Conservation (phyloP, 2,113 vertebrate genomes). For the Campylomormyrus tamandua region DNA sequence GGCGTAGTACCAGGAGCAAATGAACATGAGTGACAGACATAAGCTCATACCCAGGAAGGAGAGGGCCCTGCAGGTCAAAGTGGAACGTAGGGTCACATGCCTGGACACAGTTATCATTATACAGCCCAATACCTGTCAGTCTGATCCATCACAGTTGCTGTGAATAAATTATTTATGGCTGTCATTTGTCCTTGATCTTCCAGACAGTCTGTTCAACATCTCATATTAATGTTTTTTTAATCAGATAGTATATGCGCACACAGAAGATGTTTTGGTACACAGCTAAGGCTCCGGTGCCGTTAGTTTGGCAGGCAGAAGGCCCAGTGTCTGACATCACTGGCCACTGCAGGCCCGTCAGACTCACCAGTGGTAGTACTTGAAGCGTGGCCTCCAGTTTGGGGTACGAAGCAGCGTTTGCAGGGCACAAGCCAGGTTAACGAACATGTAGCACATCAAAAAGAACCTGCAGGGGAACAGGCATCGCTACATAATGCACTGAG, state of each 20-base stretch:
- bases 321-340: background rate
- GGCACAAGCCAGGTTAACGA: constrained; percentile 92
- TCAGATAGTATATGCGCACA: background rate
- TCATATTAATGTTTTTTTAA: background rate
- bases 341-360: constrained; percentile 24
- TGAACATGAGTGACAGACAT: constrained; percentile 95
- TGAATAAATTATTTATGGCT: background rate
- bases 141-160: background rate
- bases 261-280: background rate
- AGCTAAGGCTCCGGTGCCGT: background rate
- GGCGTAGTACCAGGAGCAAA: constrained; percentile 98
- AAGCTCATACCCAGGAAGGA: constrained; percentile 98
- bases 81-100: constrained; percentile 30
- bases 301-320: too few relatives aligned
- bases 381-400: constrained; percentile 94
- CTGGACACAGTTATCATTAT: background rate
- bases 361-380: constrained; percentile 97
- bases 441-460: constrained; percentile 99
- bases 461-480: constrained; percentile 66
- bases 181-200: background rate
- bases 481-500: background rate
- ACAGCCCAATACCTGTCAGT: background rate
- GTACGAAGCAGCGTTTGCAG: constrained; percentile 92
- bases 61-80: constrained; percentile 70
- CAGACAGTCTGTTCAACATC: background rate